These are phyloP conservation scores for Gorsachius magnificus DNA, from an alignment of 2,797 vertebrate genomes.

Conservation along the genomic window DNA sequence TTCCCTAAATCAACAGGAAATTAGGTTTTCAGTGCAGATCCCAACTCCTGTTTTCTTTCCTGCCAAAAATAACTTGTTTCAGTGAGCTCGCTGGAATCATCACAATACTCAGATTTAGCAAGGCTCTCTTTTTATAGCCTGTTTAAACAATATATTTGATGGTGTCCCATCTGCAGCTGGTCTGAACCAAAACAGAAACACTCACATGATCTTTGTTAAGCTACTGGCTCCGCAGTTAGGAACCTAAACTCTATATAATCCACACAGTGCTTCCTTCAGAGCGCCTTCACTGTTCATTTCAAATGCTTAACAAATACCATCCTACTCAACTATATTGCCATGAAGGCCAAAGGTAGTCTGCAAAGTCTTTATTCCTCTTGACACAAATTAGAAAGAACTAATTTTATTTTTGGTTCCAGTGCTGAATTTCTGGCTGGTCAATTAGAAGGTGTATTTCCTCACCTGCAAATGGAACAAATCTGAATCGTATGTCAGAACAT, in stretches of 20 bases:
- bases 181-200: background rate
- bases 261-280: background rate
- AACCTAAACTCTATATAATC: background rate
- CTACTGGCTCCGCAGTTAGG: background rate
- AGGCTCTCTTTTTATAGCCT: background rate
- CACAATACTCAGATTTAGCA: background rate
- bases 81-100: background rate
- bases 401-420: background rate
- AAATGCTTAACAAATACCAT: background rate
- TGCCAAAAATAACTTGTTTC: slow-evolving; percentile 35
- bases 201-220: background rate
- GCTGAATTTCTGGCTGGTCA: background rate
- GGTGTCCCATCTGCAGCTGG: background rate
- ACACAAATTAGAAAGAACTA: background rate
- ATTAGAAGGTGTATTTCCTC: background rate
- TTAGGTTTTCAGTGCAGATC: background rate
- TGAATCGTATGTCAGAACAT: background rate
- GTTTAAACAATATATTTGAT: slow-evolving; percentile 5
- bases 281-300: background rate
- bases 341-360: background rate
- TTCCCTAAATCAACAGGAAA: slow-evolving; percentile 17
- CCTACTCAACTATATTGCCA: background rate
- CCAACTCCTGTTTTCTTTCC: background rate
- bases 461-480: background rate
- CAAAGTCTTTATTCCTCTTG: background rate